Conservation (phyloP, 2,888 invertebrate genomes). For the Limenitis camilla region DNA sequence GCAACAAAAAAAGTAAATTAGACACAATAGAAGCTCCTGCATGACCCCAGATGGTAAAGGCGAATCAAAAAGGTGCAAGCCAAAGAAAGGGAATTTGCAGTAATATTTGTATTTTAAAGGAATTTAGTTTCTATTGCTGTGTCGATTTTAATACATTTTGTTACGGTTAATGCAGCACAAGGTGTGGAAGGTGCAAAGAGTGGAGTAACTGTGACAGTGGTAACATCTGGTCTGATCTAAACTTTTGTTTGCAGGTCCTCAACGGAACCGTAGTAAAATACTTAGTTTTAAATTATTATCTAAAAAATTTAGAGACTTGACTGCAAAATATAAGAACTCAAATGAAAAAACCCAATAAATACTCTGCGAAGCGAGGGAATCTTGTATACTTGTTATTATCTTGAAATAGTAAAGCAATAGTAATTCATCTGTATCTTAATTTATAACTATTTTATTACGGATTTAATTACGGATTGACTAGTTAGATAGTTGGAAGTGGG, state of each 20-base stretch:
- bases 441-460: too few relatives aligned
- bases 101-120: slow-evolving; percentile 6
- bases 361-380: too few relatives aligned
- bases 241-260: neutral
- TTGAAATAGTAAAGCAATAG: too few relatives aligned
- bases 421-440: too few relatives aligned
- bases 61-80: slow-evolving; percentile 22
- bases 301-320: too few relatives aligned
- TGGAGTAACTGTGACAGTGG: slow-evolving; percentile 10
- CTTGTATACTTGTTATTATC: too few relatives aligned
- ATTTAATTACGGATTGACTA: too few relatives aligned
- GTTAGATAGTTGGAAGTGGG: too few relatives aligned
- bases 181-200: slow-evolving; percentile 19
- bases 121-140: slow-evolving; percentile 3
- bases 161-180: slow-evolving; percentile 8
- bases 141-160: neutral
- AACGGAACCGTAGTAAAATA: too few relatives aligned
- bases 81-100: slow-evolving; percentile 21
- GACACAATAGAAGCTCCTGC: slow-evolving; percentile 16
- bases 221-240: slow-evolving; percentile 12
- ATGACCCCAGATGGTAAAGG: slow-evolving; percentile 23
- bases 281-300: too few relatives aligned
- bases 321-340: too few relatives aligned
- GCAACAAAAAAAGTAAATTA: slow-evolving; percentile 26
- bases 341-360: too few relatives aligned